Percentiles rank a stretch among this genome's conserved stretches.
Conservation (phyloP, 1,140 invertebrate species). For the Eubasilissa regina region DNA sequence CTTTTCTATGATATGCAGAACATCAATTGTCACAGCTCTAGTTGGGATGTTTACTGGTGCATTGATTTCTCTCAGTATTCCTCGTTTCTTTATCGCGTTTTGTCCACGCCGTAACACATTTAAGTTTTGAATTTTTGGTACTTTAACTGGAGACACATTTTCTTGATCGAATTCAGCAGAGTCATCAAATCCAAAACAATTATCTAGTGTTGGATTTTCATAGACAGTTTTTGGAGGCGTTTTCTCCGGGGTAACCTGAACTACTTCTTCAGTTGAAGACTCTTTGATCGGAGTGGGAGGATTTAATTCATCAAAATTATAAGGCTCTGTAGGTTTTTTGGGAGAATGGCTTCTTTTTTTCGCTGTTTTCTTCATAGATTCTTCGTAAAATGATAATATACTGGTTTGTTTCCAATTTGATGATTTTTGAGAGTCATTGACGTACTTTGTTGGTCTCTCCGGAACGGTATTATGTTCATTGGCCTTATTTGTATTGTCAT, state of each 20-base stretch:
- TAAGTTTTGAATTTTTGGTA: conserved; percentile 40
- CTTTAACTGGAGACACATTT: conserved; percentile 54
- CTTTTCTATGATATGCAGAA: conserved; percentile 14
- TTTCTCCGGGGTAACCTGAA: conserved; percentile 23
- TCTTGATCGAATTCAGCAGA: conserved; percentile 54
- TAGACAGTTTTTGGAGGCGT: background rate
- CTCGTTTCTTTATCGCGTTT: conserved; percentile 15
- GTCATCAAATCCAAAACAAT: conserved; percentile 58
- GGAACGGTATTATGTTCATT: conserved; percentile 3
- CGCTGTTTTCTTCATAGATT: conserved; percentile 48
- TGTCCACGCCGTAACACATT: conserved; percentile 38
- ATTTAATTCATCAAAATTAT: conserved; percentile 39
- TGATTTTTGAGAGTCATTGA: conserved; percentile 28
- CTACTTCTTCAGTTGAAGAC: conserved; percentile 8
- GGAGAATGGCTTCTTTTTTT: conserved; percentile 42
- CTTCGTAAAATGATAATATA: conserved; percentile 57
- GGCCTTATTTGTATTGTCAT: conserved; percentile 37
- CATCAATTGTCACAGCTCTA: background rate
- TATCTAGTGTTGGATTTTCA: conserved; percentile 49
- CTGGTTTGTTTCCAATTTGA: conserved; percentile 51
- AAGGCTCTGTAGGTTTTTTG: conserved; percentile 37
- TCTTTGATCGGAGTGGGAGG: conserved; percentile 34
- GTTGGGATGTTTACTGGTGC: background rate
- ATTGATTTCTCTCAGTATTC: conserved; percentile 43
- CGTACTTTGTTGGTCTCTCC: background rate